These are phyloP conservation scores for Eurosta solidaginis DNA, from an alignment of 1,140 invertebrate genomes.

Conservation along the genomic window DNA sequence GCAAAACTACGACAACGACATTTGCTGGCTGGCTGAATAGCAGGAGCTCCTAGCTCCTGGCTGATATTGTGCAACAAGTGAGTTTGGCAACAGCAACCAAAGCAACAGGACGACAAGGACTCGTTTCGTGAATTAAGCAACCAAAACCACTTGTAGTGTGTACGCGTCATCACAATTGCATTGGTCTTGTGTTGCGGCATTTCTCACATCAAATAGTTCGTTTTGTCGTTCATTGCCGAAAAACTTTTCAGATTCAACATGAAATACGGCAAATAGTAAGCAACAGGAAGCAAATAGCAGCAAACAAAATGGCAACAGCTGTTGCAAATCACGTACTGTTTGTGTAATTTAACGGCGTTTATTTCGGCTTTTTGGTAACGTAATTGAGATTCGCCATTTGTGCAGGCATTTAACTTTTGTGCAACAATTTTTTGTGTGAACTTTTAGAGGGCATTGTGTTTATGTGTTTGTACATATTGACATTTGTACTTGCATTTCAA, in stretches of 20 bases:
- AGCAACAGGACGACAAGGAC: conserved; percentile 58
- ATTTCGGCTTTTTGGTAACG: background rate
- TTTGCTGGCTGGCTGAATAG: conserved; percentile 18
- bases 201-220: background rate
- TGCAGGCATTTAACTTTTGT: background rate
- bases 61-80: conserved; percentile 57
- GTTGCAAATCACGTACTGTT: background rate
- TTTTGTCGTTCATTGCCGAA: background rate
- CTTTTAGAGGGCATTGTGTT: background rate
- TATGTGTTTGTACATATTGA: background rate
- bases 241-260: conserved; percentile 6
- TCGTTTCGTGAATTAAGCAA: conserved; percentile 32
- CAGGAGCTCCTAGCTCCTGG: conserved; percentile 27
- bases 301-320: background rate
- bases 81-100: conserved; percentile 59
- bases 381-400: background rate
- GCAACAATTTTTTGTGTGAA: too few species aligned
- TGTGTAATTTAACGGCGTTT: conserved; percentile 19
- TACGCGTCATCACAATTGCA: conserved; percentile 15
- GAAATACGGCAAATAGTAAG: background rate
- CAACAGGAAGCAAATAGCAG: background rate
- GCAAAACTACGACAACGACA: background rate
- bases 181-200: background rate
- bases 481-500: background rate
- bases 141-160: conserved; percentile 22